Evolutionary conservation across 1,140 invertebrate species (phyloP), one percentile per base, ranked within the genome.

Genomic region (Zaprionus camerounensis): DNA sequence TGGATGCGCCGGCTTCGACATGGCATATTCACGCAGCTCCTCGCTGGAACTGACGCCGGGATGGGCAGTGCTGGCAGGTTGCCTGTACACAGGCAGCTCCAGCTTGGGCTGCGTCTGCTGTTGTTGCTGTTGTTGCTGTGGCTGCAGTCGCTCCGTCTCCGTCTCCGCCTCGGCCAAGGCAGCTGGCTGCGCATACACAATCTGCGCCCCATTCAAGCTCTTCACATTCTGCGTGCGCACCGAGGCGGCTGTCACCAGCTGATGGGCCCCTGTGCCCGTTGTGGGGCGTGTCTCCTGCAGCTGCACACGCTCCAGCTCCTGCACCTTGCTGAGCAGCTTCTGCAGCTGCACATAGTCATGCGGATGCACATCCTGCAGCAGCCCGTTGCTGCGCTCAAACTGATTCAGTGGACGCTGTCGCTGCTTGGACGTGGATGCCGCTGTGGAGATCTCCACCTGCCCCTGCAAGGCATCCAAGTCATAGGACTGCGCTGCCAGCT

Each of bases 301-400:
- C 61, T 92, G 82, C 0, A 92, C 91, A 1, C 92, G 85, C 70
- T 94, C 93, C 41, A 92, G 70, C 49, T 92, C 91, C 72, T 92
- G 88, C 34, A 92, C 91, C 56, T 92, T 92, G 67, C 85, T 91
- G 2, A 92, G 67, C 51, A 92, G 55, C 78, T 92, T 92, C 58
- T 92, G 91, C 44, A 92, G 55, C 64, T 92, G 91, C 34, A 92
- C 87, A 44, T 92, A 92, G 53, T 92, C 91, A 31, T 91, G 91
- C 0, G 91, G 91, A 22, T 87, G 87, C 6, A 92, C 91, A 7
- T 92, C 84, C 5, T 78, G 78, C 26, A 83, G 57, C 17, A 90
- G 80, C 0, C 86, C 87, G 13, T 92, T 92, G 28, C 80, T 91
- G 1, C 86, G 55, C 66, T 92, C 91, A 5, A 91, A 86, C 22